A percentile compares a stretch with the other conserved stretches of the same genome.
Evolutionary conservation across 37 sponge, comb jelly and placozoan species (phyloP).

Genomic region (Trichoplax adhaerens): DNA sequence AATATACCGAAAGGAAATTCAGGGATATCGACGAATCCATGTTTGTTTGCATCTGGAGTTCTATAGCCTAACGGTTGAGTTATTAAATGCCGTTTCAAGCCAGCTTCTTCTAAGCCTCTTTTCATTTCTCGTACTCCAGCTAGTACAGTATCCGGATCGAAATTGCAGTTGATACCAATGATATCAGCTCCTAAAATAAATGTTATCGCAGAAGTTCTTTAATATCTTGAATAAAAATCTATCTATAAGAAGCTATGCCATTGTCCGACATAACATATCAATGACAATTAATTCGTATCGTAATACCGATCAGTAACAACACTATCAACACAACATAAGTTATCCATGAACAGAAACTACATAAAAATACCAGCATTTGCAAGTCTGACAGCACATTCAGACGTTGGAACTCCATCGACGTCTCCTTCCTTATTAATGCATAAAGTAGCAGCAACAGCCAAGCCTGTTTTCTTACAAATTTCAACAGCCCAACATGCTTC

Average conservation of each 20-base stretch:
- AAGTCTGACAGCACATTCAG: conserved; percentile 2
- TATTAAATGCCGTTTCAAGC: conserved; percentile 6
- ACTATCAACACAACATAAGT: no score
- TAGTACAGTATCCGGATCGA: conserved; percentile 2
- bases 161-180: conserved; percentile 9
- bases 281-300: no score
- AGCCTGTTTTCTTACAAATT: conserved; percentile 2
- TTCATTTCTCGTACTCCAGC: no score
- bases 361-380: not conserved
- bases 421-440: conserved; percentile 15
- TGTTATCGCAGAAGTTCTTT: no score
- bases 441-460: conserved; percentile 6
- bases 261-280: no score
- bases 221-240: no score
- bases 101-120: no score
- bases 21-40: not conserved
- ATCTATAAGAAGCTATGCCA: no score
- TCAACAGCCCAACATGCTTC: conserved; percentile 10
- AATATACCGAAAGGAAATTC: conserved; percentile 11
- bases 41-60: conserved; percentile 4
- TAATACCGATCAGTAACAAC: no score
- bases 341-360: no score
- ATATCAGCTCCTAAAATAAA: conserved; percentile 12
- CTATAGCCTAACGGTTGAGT: conserved; percentile 24
- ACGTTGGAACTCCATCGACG: not conserved